Evolutionary conservation across 2,888 invertebrate genomes (phyloP).

Genomic region (Lagria hirta): DNA sequence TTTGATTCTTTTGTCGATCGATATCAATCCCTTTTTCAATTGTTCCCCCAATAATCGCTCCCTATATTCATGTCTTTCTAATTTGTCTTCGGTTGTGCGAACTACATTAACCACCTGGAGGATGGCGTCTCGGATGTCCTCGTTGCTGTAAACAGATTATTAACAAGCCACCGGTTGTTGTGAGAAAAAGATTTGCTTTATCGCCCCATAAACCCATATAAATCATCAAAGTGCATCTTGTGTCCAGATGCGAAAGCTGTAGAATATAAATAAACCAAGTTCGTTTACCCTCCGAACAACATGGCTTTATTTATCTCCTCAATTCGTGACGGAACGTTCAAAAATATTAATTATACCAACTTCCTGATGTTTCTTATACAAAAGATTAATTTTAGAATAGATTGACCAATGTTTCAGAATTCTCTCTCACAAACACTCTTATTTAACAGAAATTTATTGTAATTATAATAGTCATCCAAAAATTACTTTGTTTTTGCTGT

Average conservation of each 20-base stretch:
- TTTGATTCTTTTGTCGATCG: conserved; percentile 72
- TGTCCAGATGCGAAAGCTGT: conserved; percentile 26
- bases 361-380: too few species aligned
- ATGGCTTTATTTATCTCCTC: conserved; percentile 1
- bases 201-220: conserved; percentile 25
- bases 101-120: conserved; percentile 79
- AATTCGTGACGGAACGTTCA: background rate
- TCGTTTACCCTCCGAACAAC: conserved; percentile 34
- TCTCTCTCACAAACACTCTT: too few species aligned
- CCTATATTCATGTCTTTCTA: conserved; percentile 81
- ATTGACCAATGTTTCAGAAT: too few species aligned
- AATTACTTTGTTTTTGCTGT: too few species aligned
- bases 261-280: conserved; percentile 36
- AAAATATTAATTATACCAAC: too few species aligned
- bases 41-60: conserved; percentile 79
- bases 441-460: too few species aligned
- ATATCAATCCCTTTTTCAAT: conserved; percentile 70
- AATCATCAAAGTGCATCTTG: conserved; percentile 16
- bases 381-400: too few species aligned
- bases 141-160: conserved; percentile 57
- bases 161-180: conserved; percentile 6
- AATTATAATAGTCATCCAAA: too few species aligned
- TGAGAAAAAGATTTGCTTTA: conserved; percentile 7
- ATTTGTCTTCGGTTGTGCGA: conserved; percentile 75
- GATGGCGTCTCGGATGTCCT: conserved; percentile 77